Percentiles rank a stretch among this genome's conserved stretches.
Conservation (phyloP, 2,888 invertebrate species). For the Xestia rhomboidea region DNA sequence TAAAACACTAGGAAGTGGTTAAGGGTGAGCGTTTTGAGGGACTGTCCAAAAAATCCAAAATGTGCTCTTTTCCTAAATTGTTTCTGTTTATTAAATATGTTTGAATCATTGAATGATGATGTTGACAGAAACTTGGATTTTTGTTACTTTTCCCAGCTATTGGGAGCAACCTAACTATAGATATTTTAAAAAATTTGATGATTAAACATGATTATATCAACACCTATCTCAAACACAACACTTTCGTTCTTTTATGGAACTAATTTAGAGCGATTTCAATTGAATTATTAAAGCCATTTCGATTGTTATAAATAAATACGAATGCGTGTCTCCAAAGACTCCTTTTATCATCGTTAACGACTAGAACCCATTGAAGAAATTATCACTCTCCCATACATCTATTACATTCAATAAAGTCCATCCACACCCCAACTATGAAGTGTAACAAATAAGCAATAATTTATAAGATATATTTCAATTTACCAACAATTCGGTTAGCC, state of each 20-base stretch:
- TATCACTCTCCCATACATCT: constrained; percentile 6
- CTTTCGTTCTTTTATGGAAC: background rate
- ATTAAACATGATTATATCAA: background rate
- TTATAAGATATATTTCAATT: constrained; percentile 90
- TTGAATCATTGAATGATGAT: background rate
- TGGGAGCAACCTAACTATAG: background rate
- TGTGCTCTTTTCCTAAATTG: background rate
- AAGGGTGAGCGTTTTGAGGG: too few species aligned
- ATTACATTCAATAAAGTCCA: constrained; percentile 25
- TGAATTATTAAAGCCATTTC: background rate
- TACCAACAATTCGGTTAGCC: constrained; percentile 84
- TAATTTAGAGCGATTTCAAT: background rate
- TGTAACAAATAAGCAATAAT: constrained; percentile 81
- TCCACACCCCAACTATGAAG: constrained; percentile 34
- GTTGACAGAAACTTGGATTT: background rate
- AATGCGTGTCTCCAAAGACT: background rate
- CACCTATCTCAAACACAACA: background rate
- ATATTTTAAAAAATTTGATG: background rate
- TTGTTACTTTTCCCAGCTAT: background rate
- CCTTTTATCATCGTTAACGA: background rate
- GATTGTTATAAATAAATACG: background rate
- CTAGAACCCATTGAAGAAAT: constrained; percentile 25
- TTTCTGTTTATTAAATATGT: background rate
- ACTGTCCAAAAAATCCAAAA: background rate
- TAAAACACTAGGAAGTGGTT: too few species aligned